phyloP scores from a whole-genome alignment of 2,113 vertebrate species.

The Apistogramma diplotaenia region DNA sequence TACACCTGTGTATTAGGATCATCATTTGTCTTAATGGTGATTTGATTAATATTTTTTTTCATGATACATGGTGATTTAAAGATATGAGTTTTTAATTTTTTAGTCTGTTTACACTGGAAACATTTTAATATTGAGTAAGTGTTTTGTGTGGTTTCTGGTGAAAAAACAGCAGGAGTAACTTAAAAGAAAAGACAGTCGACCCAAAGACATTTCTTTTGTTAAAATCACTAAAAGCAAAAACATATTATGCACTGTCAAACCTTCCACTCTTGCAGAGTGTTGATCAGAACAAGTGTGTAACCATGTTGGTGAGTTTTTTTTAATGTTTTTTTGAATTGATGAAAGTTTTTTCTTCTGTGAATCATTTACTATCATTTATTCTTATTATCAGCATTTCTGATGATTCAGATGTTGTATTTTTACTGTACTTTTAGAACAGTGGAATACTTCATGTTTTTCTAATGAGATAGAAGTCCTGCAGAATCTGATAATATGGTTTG shows the following conservation, averaged over 20 bases:
- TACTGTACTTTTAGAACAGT: neutral
- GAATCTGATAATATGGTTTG: neutral
- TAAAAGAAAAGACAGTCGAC: neutral
- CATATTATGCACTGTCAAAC: neutral
- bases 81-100: neutral
- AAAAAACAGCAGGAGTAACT: neutral
- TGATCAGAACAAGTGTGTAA: neutral
- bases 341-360: neutral
- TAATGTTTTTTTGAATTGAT: neutral
- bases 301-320: rapidly evolving
- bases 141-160: neutral
- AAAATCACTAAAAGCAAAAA: neutral
- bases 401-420: neutral
- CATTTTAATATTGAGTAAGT: neutral
- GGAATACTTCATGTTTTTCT: neutral
- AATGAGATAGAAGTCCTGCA: neutral
- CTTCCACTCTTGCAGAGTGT: neutral
- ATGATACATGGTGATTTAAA: neutral
- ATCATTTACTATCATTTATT: neutral
- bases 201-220: neutral
- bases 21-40: neutral
- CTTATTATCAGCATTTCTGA: neutral
- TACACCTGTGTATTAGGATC: too few relatives aligned
- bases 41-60: neutral
- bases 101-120: neutral